These are phyloP conservation scores for Poecilia wingei DNA, from an alignment of 2,797 vertebrate genomes.

Conservation along the genomic window DNA sequence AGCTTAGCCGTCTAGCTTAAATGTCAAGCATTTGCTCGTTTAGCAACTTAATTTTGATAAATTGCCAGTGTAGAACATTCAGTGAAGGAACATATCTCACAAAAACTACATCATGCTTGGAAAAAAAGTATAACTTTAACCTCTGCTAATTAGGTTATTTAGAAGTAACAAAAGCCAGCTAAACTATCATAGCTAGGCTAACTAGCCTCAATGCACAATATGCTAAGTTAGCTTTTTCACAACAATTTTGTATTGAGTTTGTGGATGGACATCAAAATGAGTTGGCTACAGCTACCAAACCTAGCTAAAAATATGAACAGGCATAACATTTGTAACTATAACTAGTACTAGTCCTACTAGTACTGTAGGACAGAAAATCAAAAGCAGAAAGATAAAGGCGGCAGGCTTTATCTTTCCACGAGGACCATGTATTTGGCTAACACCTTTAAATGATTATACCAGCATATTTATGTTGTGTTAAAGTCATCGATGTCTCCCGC, in stretches of 20 bases:
- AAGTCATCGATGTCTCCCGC: slow-evolving; percentile 2
- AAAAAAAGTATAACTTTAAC: not conserved
- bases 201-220: not conserved
- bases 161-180: not conserved
- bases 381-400: not conserved
- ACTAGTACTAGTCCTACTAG: no score
- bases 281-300: not conserved
- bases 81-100: not conserved
- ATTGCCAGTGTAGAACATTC: not conserved
- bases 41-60: not conserved
- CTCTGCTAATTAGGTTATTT: not conserved
- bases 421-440: not conserved
- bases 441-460: not conserved
- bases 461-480: slow-evolving; percentile 2
- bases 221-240: not conserved
- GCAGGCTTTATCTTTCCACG: no score
- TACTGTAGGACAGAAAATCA: not conserved
- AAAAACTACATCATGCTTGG: not conserved
- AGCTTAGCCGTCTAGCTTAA: not conserved
- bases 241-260: not conserved
- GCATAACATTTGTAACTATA: not conserved
- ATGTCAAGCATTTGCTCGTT: not conserved
- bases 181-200: not conserved
- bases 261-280: not conserved
- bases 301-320: not conserved